Evolutionary conservation across 64 coral and sea anemone genomes (phyloP).

Genomic region (Montipora capricornis): DNA sequence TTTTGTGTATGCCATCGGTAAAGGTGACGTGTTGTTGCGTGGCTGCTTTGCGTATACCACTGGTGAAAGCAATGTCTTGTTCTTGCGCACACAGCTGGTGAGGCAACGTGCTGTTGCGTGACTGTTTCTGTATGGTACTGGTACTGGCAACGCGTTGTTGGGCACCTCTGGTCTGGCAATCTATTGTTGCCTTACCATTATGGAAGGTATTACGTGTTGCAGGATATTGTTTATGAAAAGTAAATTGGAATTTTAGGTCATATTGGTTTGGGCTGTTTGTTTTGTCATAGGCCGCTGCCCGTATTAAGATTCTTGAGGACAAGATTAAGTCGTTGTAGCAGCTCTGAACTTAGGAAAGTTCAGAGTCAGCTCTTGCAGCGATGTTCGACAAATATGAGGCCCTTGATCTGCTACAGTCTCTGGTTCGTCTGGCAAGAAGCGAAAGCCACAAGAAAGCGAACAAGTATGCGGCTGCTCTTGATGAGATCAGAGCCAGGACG

Average conservation of each 20-base stretch:
- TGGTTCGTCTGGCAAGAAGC: not conserved
- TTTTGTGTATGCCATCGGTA: too few species aligned
- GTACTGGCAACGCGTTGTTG: not conserved
- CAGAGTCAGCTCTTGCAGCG: not conserved
- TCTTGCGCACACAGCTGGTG: not conserved
- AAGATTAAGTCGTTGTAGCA: not conserved
- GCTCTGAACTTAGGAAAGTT: not conserved
- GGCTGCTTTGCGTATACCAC: too few species aligned
- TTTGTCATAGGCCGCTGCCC: not conserved
- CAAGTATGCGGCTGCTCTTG: not conserved
- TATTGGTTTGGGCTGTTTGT: not conserved
- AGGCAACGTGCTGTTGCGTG: not conserved
- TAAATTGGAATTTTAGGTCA: not conserved
- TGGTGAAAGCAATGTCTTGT: not conserved
- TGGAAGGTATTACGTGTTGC: not conserved
- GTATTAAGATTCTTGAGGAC: not conserved
- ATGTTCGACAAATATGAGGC: not conserved
- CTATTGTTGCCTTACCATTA: not conserved
- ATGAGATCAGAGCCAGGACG: not conserved
- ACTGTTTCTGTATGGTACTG: not conserved
- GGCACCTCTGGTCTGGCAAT: not conserved
- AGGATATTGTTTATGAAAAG: not conserved
- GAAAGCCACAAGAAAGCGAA: not conserved
- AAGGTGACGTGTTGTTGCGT: too few species aligned
- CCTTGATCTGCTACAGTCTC: constrained; percentile 6